Evolutionary conservation across 2,113 vertebrate species (phyloP).

Genomic region (Numida meleagris): DNA sequence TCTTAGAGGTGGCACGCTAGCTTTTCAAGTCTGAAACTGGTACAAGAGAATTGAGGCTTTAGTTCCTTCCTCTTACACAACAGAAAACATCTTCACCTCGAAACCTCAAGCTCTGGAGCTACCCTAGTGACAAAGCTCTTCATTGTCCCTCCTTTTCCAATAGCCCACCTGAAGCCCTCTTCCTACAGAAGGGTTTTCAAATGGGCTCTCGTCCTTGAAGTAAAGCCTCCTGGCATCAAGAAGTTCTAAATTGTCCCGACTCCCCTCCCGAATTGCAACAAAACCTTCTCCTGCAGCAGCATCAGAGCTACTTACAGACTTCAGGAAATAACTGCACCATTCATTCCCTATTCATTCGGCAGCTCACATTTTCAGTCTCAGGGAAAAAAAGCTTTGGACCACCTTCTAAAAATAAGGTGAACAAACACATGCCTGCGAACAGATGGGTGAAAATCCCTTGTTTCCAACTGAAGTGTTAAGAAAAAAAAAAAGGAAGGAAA

Average conservation of each 20-base stretch:
- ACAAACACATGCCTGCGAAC: background rate
- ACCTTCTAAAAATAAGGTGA: constrained; percentile 12
- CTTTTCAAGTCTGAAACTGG: background rate
- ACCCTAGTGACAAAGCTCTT: background rate
- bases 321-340: background rate
- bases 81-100: background rate
- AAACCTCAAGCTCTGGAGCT: background rate
- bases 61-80: background rate
- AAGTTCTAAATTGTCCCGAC: background rate
- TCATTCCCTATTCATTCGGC: background rate
- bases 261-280: too few species aligned
- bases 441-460: background rate
- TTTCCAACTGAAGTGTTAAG: background rate
- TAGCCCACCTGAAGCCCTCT: background rate
- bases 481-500: background rate
- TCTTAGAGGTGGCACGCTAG: background rate
- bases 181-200: background rate
- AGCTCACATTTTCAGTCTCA: background rate
- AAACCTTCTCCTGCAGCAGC: background rate
- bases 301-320: background rate
- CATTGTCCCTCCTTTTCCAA: background rate
- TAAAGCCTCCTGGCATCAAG: background rate
- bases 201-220: background rate
- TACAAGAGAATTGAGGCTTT: background rate
- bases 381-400: background rate